phyloP scores from a whole-genome alignment of 2,113 vertebrate species.

The Phoxinus phoxinus region DNA sequence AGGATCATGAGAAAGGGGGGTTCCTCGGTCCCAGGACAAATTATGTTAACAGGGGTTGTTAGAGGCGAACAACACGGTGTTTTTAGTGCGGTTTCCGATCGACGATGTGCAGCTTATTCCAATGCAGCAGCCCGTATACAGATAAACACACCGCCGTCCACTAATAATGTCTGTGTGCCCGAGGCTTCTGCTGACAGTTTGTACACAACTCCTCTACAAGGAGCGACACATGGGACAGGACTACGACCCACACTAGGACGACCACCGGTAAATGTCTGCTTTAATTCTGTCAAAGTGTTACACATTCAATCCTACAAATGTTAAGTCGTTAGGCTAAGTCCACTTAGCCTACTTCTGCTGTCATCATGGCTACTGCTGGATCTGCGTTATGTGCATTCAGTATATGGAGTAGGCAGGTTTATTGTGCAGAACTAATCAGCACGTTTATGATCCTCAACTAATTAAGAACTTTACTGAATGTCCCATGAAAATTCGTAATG shows the following conservation, averaged over 20 bases:
- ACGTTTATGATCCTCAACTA: not conserved
- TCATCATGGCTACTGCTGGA: constrained; percentile 35
- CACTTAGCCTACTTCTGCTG: constrained; percentile 28
- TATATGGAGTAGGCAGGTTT: not conserved
- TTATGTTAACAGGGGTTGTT: constrained; percentile 53
- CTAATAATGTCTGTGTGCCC: constrained; percentile 51
- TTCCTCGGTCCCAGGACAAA: constrained; percentile 59
- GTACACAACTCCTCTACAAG: constrained; percentile 64
- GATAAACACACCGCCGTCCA: constrained; percentile 60
- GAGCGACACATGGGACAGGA: constrained; percentile 57
- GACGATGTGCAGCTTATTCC: constrained; percentile 48
- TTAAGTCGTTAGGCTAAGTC: constrained; percentile 26
- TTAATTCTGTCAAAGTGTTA: not conserved
- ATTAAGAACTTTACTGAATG: not conserved
- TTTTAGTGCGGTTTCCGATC: constrained; percentile 53
- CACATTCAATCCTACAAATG: not conserved
- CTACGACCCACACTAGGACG: constrained; percentile 59
- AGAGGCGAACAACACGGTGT: constrained; percentile 53
- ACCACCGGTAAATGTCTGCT: constrained; percentile 63
- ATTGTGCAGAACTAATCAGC: not conserved
- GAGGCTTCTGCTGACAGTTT: constrained; percentile 58
- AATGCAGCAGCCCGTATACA: constrained; percentile 57
- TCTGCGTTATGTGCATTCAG: not conserved
- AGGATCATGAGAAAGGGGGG: constrained; percentile 67
- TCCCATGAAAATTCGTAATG: not conserved